Conservation (phyloP, 2,113 vertebrate genomes). For the Nothobranchius kuhntae region DNA sequence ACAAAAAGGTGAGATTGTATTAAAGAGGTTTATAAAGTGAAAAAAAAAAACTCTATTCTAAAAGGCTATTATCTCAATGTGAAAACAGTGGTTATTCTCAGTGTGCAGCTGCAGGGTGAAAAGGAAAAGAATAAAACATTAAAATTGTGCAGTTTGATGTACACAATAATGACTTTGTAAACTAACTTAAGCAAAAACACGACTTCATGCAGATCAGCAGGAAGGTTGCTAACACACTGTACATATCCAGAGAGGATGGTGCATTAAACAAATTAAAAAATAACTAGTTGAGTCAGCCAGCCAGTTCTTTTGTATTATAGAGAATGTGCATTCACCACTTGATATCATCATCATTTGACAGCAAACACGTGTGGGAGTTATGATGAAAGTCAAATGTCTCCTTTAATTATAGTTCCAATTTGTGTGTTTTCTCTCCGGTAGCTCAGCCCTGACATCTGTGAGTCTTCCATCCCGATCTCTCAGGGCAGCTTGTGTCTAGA, state of each 20-base stretch:
- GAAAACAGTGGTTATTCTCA: background rate
- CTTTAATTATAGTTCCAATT: conserved; percentile 51
- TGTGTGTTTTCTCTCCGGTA: conserved; percentile 29
- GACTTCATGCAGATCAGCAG: no score
- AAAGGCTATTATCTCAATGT: background rate
- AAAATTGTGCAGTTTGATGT: no score
- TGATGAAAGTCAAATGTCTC: conserved; percentile 54
- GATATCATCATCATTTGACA: conserved; percentile 35
- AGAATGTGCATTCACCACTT: conserved; percentile 18
- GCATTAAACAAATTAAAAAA: conserved; percentile 38
- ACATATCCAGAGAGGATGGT: conserved; percentile 17
- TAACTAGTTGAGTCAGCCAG: conserved; percentile 21
- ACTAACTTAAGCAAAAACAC: no score
- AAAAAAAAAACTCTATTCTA: background rate
- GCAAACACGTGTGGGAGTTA: conserved; percentile 27
- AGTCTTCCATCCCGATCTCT: conserved; percentile 25
- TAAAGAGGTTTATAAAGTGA: background rate
- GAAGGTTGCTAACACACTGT: no score
- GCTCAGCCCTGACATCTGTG: conserved; percentile 37
- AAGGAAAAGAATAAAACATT: no score
- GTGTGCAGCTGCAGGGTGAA: no score
- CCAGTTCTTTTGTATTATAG: conserved; percentile 34
- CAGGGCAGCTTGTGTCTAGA: conserved; percentile 14
- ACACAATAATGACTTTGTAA: no score
- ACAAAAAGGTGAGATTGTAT: background rate